Evolutionary conservation across 2,113 vertebrate species (phyloP).

Genomic region (Columbina picui): DNA sequence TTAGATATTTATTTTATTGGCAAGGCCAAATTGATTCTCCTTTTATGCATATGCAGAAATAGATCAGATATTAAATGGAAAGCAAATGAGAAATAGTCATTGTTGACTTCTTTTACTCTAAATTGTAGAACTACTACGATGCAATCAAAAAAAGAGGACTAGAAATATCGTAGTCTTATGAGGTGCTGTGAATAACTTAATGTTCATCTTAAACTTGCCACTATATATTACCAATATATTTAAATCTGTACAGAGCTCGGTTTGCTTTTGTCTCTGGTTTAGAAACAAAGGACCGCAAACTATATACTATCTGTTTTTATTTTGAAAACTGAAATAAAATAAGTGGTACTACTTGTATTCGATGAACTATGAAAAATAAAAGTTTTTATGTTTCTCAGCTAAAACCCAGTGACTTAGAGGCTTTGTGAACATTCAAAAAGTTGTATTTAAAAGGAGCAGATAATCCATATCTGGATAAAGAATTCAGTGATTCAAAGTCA

Average conservation of each 20-base stretch:
- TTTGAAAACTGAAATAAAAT: not conserved
- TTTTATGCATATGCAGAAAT: not conserved
- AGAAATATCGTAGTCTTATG: not conserved
- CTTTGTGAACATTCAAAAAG: not conserved
- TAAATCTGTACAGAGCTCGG: not conserved
- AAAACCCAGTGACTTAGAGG: not conserved
- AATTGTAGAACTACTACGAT: not conserved
- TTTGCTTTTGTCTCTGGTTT: not conserved
- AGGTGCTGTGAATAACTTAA: not conserved
- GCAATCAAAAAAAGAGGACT: not conserved
- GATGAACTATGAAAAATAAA: not conserved
- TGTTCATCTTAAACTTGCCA: not conserved
- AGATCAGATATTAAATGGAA: conserved; percentile 4
- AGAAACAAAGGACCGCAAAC: not conserved
- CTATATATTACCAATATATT: not conserved
- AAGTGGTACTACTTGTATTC: not conserved
- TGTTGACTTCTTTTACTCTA: conserved; percentile 3
- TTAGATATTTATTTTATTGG: not conserved
- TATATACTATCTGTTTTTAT: not conserved
- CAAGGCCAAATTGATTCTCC: not conserved
- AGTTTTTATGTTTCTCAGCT: not conserved
- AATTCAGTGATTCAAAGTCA: not conserved
- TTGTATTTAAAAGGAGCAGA: not conserved
- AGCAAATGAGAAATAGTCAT: not conserved
- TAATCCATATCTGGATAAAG: not conserved